Base-by-base conservation (phyloP, 2,797 vertebrate species). In the Hipposideros larvatus region DNA sequence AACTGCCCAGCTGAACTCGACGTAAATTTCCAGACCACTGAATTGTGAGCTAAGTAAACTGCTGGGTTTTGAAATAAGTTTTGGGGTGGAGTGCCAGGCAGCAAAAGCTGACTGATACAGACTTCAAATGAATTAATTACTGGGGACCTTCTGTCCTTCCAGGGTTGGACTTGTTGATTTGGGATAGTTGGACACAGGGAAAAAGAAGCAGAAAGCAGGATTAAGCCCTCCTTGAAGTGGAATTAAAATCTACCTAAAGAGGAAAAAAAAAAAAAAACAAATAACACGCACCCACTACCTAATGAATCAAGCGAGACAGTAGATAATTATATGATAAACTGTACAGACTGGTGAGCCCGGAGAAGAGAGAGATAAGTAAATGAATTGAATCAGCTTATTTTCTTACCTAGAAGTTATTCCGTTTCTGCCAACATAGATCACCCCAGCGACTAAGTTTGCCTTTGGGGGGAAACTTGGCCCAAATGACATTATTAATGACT, bases 341-440 rank as follows among this genome's bases (percentile, higher is more conserved):
- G 1, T 13, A 7, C 43, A 41, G 48, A 37, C n/a, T 2, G 15
- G 37, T 7, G 55, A 95, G 59, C 31, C 65, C 48, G 5, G 65
- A 80, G 85, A 84, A 71, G 80, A 53, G 57, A 53, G 77, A 79
- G 65, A 31, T 63, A 83, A 85, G 37, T 21, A 57, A 71, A 41
- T 24, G 46, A 85, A 87, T 96, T 57, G 88, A 94, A 88, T 59
- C 78, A 55, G 28, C 77, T 66, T 63, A 41, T 78, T 96, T 95
- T 83, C 89, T 74, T 63, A 43, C 57, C n/a, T 26, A 86, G 79
- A 94, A 37, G 43, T 84, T 91, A 90, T 59, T 94, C 41, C 10
- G 11, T 96, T 93, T 94, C 34, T 63, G 55, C 83, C 43, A 41
- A 43, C 77, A 19, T 37, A 46, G 75, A 79, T 68, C 75, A 53